Base-by-base conservation (phyloP, 2,113 vertebrate species). In the Maccullochella peelii region DNA sequence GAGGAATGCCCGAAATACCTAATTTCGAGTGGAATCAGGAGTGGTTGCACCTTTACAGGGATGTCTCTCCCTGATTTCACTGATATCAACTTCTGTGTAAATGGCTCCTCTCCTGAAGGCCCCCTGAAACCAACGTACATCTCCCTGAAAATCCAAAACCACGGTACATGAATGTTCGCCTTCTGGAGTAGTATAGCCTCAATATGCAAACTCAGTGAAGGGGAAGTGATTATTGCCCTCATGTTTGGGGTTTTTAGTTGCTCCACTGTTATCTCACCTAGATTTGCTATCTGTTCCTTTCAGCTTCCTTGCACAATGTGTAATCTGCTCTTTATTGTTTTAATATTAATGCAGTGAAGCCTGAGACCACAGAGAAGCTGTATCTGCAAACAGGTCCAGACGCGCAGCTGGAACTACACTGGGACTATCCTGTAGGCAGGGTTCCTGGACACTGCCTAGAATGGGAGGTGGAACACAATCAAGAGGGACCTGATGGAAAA, bases 51-150 rank as follows among this genome's bases (percentile, higher is more conserved):
- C 11, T 93, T 98, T 83, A 86, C 88, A 1, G 84, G 73, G 11
- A 87, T 91, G 16, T 77, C 87, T 20, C 92, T 96, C 63, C 90
- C 96, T n/a, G 93, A 95, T 5, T 98, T 97, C 82, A 95, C 80
- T n/a, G 94, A 97, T 14, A 95, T 98, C 58, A 96, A 93, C 78
- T 69, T 98, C 1, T 97, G 97, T 79, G 94, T 98, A 42, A 98
- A 98, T 14, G 97, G 97, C 1, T 96, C 96, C 0, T 95, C 93
- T 1, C 25, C 88, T 8, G 74, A 77, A 5, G 82, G 86, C 0
- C 57, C 42, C 2, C 86, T 98, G 23, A 88, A 79, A 83, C 85
- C 96, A 0, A 82, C 89, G 0, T 97, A 95, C 27, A 62, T 85
- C 84, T 94, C 94, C 61, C 90, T 97, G 8, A 95, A 94, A 76